A percentile compares a stretch with the other conserved stretches of the same genome.
phyloP scores from a whole-genome alignment of 2,888 invertebrate genomes.

The Tridacna crocea region DNA sequence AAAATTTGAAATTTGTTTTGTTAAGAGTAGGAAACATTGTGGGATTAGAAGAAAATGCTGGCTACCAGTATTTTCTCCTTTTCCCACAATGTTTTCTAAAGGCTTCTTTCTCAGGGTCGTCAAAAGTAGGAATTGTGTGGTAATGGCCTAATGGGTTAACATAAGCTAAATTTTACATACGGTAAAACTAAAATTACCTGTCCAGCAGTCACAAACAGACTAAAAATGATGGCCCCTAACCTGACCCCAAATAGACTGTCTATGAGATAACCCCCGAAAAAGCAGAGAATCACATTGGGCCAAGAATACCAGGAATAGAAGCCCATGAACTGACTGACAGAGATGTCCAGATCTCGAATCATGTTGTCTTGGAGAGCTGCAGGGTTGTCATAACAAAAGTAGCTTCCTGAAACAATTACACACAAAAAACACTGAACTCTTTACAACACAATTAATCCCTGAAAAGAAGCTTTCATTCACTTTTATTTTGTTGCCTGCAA shows the following conservation, averaged over 20 bases:
- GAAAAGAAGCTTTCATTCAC: no score
- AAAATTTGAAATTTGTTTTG: no score
- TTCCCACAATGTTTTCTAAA: no score
- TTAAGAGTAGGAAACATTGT: no score
- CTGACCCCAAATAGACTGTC: conserved; percentile 95
- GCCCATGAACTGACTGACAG: conserved; percentile 92
- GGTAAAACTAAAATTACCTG: conserved; percentile 86
- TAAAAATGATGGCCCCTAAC: conserved; percentile 95
- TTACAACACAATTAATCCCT: no score
- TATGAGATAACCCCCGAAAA: conserved; percentile 97
- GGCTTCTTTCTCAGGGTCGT: no score
- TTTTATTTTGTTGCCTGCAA: no score
- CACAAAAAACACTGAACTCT: background rate
- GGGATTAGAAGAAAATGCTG: no score
- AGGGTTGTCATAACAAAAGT: conserved; percentile 99
- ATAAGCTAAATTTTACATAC: no score
- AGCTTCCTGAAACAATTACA: conserved; percentile 90
- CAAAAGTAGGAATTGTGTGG: no score
- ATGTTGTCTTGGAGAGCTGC: conserved; percentile 96
- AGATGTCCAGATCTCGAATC: conserved; percentile 91
- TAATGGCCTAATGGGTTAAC: no score
- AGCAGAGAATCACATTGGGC: conserved; percentile 98
- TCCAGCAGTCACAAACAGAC: conserved; percentile 93
- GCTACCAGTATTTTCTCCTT: no score
- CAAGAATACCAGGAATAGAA: conserved; percentile 97